phyloP scores from a whole-genome alignment of 1,140 invertebrate species.

The Drusus annulatus region DNA sequence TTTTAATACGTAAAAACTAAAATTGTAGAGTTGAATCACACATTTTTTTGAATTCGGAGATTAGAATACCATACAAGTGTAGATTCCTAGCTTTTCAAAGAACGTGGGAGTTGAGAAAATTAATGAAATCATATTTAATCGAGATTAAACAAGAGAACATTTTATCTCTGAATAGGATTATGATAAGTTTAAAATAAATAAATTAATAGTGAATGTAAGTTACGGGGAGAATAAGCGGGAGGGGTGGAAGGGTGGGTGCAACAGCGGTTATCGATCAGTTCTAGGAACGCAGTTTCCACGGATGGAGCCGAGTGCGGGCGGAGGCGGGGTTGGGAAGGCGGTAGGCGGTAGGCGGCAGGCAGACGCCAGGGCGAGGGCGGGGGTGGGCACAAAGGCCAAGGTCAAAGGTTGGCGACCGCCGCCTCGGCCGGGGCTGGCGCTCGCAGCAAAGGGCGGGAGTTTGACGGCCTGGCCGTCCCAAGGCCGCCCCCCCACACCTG shows the following conservation, averaged over 20 bases:
- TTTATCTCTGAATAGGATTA: too few species aligned
- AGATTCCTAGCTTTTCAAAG: too few species aligned
- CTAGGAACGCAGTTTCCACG: slow-evolving; percentile 31
- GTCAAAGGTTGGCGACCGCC: slow-evolving; percentile 53
- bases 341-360: slow-evolving; percentile 36
- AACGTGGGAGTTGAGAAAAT: too few species aligned
- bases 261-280: slow-evolving; percentile 37
- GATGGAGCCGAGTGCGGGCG: not conserved
- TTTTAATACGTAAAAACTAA: too few species aligned
- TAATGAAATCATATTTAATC: too few species aligned
- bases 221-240: slow-evolving; percentile 4
- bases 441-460: not conserved
- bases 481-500: slow-evolving; percentile 8
- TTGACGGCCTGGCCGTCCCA: slow-evolving; percentile 31
- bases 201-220: not conserved
- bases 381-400: slow-evolving; percentile 53
- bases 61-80: too few species aligned
- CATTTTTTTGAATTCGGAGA: too few species aligned
- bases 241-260: not conserved
- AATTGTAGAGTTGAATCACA: too few species aligned
- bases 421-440: slow-evolving; percentile 10
- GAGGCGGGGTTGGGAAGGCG: slow-evolving; percentile 36
- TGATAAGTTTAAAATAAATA: not conserved
- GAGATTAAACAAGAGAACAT: too few species aligned
- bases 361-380: slow-evolving; percentile 13